Evolutionary conservation across 2,113 vertebrate genomes (phyloP), one percentile per base, ranked within the genome.

Genomic region (Sprattus sprattus): DNA sequence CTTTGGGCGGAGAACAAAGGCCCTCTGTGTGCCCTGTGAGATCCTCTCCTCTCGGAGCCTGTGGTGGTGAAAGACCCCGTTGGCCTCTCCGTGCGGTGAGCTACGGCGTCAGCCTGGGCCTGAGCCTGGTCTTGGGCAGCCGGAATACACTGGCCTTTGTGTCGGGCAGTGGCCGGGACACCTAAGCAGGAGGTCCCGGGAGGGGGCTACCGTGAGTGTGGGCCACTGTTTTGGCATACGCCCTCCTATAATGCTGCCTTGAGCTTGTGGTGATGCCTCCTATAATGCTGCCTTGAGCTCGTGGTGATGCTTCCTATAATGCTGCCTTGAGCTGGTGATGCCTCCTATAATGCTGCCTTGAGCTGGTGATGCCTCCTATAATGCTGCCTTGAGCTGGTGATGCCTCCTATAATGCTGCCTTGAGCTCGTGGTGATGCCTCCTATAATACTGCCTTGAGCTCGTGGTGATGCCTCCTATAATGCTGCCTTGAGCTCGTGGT

Each of bases 1-100:
- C 91, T 94, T 96, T 94, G 89, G 15, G 6, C 11, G 87, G 91
- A 94, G 91, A 94, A 98, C 96, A 97, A 96, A 94, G 92, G 94
- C 86, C 89, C 85, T 91, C 95, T 96, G 94, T 96, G 87, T 92
- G 82, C 91, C 6, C 16, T 16, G 13, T 54, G 52, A 54, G 52
- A 13, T 54, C 16, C 52, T 54, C 52, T 54, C 52, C 52, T 4
- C 11, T 94, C 94, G 92, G 91, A 92, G 89, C 94, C 93, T 93
- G 94, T 89, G 90, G 15, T 54, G 52, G 16, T 86, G 81, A 88
- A 87, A 85, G 82, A 85, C 90, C 83, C 45, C 88, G 89, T 93
- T 93, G 93, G 91, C 92, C 90, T 39, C 39, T 39, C 39, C 39
- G 39, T 39, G 39, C 2, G 39, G 39, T 2, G 1, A 39, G 39